Conservation (phyloP, 92 coral and sea anemone species). For the Zoanthus sansibaricus region DNA sequence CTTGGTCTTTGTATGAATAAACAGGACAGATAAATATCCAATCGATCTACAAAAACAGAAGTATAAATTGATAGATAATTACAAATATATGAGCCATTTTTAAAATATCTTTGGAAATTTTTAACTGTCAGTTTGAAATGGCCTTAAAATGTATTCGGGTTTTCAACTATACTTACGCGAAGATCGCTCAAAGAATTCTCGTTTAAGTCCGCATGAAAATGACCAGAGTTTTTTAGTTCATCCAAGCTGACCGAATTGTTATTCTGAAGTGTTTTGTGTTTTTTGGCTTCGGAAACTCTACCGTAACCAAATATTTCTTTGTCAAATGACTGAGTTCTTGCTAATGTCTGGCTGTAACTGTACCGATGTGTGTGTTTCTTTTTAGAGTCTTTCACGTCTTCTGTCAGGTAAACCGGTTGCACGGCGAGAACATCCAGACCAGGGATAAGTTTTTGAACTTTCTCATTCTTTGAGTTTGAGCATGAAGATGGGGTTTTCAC, state of each 20-base stretch:
- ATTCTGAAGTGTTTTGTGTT: slow-evolving; percentile 6
- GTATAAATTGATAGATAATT: too few species aligned
- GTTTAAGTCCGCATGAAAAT: slow-evolving; percentile 2
- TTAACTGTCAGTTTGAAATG: too few species aligned
- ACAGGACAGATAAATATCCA: too few species aligned
- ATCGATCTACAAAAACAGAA: too few species aligned
- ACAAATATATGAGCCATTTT: too few species aligned
- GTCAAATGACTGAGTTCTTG: slow-evolving; percentile 11
- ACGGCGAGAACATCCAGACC: slow-evolving; percentile 41
- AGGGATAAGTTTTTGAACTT: slow-evolving; percentile 25
- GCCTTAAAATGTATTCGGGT: too few species aligned
- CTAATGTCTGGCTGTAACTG: neutral
- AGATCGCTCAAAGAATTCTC: slow-evolving; percentile 24
- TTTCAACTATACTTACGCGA: slow-evolving; percentile 10
- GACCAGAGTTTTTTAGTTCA: neutral
- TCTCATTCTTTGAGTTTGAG: slow-evolving; percentile 12
- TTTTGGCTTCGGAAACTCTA: neutral
- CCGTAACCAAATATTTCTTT: neutral
- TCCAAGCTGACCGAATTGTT: slow-evolving; percentile 11
- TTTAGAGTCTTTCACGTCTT: slow-evolving; percentile 12
- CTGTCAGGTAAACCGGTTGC: slow-evolving; percentile 33
- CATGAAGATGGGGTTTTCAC: slow-evolving; percentile 23
- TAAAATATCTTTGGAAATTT: too few species aligned
- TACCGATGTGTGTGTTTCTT: slow-evolving; percentile 1
- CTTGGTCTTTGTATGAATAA: too few species aligned